Percentiles rank a stretch among this genome's conserved stretches.
phyloP scores from a whole-genome alignment of 1,140 invertebrate species.

The Heliconius hewitsoni region DNA sequence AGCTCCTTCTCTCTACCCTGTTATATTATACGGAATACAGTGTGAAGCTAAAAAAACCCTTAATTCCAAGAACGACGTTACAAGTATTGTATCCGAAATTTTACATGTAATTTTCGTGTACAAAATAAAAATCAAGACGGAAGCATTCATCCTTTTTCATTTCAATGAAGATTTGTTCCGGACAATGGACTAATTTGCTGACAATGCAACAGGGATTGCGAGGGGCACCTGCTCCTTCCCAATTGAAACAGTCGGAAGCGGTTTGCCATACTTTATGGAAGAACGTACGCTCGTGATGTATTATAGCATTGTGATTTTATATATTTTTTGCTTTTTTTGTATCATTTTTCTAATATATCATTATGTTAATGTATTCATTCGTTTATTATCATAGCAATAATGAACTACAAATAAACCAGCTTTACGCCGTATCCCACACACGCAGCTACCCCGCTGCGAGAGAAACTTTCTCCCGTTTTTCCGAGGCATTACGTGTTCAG shows the following conservation, averaged over 20 bases:
- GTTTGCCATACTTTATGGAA: constrained; percentile 16
- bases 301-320: neutral
- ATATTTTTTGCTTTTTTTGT: neutral
- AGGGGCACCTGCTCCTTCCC: constrained; percentile 25
- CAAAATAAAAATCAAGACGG: constrained; percentile 17
- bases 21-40: no score
- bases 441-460: no score
- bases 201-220: constrained; percentile 25
- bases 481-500: no score
- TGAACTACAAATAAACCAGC: no score
- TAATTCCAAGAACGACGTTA: neutral
- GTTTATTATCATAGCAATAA: neutral
- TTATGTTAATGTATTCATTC: neutral
- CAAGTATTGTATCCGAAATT: neutral
- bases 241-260: constrained; percentile 16
- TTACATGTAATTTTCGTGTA: constrained; percentile 2
- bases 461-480: no score
- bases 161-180: constrained; percentile 27
- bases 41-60: no score
- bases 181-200: constrained; percentile 30
- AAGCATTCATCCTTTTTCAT: constrained; percentile 26
- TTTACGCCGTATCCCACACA: no score
- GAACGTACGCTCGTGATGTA: constrained; percentile 8
- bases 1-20: no score
- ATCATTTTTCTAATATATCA: neutral